Evolutionary conservation across 1,140 invertebrate genomes (phyloP), one percentile per base, ranked within the genome.

Genomic region (Ceratitis capitata): DNA sequence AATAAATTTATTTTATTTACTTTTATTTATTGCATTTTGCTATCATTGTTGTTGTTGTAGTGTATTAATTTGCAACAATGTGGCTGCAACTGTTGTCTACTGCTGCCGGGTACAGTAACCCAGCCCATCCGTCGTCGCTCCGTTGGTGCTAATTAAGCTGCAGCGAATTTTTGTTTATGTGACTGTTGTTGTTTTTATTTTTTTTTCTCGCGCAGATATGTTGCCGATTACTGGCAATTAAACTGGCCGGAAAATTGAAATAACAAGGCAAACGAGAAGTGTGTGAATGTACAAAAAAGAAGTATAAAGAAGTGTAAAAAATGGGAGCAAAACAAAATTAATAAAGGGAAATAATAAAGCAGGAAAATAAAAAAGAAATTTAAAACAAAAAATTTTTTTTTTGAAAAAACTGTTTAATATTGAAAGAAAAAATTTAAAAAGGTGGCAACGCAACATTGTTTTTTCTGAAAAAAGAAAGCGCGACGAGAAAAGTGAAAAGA

Each of bases 141-240:
- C 69, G 69, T 78, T 78, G 69, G 69, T 78, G 69, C 69, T 78
- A 78, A 78, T 78, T 78, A 78, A 78, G 69, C 69, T 78, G 69
- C 69, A 45, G 69, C 39, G 69, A 78, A 78, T 78, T 78, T 78
- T 78, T 45, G 69, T 78, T 78, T 78, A 78, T 78, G 39, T 35
- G 19, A n/a, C 39, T 78, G 69, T 35, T 78, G 69, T 45, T 78
- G 45, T 78, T 78, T 78, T 45, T 78, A n/a, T n/a, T n/a, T n/a
- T n/a, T n/a, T n/a, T n/a, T n/a, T n/a, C n/a, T n/a, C n/a, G n/a
- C 45, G 69, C 69, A 78, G 69, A 78, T n/a, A n/a, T 78, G 69
- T 42, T 78, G 69, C 69, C 45, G 69, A 78, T 78, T 78, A 23
- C 69, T 78, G 39, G 69, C 69, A 78, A 78, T 78, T 78, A 78